phyloP scores from a whole-genome alignment of 2,888 invertebrate genomes.

The Eilema depressum region DNA sequence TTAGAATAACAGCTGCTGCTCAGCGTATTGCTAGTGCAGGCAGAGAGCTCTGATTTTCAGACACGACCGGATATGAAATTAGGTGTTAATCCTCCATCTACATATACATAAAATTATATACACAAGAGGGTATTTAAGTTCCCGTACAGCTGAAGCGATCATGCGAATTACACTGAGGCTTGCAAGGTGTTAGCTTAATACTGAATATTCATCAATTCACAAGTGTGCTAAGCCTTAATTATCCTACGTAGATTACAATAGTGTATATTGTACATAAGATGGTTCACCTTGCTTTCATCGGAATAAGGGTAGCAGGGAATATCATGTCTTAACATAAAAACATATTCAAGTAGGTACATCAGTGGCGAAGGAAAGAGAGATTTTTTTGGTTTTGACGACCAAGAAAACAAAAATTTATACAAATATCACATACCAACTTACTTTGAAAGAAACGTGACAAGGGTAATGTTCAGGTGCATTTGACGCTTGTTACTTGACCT shows the following conservation, averaged over 20 bases:
- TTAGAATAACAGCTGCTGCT: no score
- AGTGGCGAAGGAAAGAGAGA: no score
- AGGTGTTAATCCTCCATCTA: neutral
- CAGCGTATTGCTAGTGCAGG: no score
- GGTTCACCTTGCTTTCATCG: neutral
- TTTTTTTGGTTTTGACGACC: no score
- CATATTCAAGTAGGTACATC: neutral
- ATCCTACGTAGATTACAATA: constrained; percentile 15
- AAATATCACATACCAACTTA: neutral
- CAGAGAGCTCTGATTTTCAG: no score
- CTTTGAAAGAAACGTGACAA: neutral
- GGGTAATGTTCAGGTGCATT: neutral
- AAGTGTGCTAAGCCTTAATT: constrained; percentile 17
- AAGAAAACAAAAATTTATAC: neutral
- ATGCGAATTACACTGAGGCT: constrained; percentile 24
- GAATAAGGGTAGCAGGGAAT: neutral
- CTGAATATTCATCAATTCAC: constrained; percentile 21
- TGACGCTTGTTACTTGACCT: neutral
- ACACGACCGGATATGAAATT: neutral
- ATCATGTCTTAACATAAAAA: neutral
- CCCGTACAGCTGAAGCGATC: constrained; percentile 20
- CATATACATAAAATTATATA: neutral
- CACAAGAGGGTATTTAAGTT: neutral
- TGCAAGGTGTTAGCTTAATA: constrained; percentile 37
- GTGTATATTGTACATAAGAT: neutral